These are phyloP conservation scores for Holacanthella duospinosa DNA, from an alignment of 2,888 invertebrate genomes.

Conservation along the genomic window DNA sequence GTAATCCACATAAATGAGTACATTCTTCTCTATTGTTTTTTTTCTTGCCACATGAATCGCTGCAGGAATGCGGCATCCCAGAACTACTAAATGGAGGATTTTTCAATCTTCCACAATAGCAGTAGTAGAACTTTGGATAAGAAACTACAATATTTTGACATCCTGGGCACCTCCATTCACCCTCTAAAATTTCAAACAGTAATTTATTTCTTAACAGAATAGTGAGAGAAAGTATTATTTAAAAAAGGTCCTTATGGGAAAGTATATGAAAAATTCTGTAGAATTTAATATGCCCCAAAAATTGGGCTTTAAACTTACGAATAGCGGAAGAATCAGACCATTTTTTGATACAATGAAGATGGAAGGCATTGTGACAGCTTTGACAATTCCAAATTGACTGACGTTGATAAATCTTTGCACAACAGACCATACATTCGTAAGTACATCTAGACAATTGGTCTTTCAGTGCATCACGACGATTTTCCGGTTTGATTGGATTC, in stretches of 20 bases:
- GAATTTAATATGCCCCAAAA: background rate
- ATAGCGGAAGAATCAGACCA: constrained; percentile 71
- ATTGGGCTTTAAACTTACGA: constrained; percentile 3
- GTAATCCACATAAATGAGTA: constrained; percentile 55
- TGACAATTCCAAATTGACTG: constrained; percentile 82
- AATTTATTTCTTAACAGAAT: background rate
- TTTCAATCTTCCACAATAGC: constrained; percentile 75
- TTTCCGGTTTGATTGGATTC: constrained; percentile 42
- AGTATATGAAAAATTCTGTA: too few species aligned
- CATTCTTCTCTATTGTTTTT: constrained; percentile 46
- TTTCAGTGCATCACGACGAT: constrained; percentile 71
- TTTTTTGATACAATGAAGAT: constrained; percentile 76
- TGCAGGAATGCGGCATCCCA: constrained; percentile 82
- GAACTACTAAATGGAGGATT: constrained; percentile 54
- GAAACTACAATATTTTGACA: constrained; percentile 71
- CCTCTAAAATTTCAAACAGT: constrained; percentile 44
- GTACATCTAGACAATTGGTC: constrained; percentile 70
- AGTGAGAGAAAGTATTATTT: too few species aligned
- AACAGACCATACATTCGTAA: constrained; percentile 90
- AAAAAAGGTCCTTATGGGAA: background rate
- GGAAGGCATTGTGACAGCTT: constrained; percentile 85
- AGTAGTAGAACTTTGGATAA: constrained; percentile 69
- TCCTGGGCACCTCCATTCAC: constrained; percentile 91
- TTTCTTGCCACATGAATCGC: constrained; percentile 63
- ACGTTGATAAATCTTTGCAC: constrained; percentile 67